phyloP scores from a whole-genome alignment of 2,888 invertebrate species.

The Thalpophila matura region DNA sequence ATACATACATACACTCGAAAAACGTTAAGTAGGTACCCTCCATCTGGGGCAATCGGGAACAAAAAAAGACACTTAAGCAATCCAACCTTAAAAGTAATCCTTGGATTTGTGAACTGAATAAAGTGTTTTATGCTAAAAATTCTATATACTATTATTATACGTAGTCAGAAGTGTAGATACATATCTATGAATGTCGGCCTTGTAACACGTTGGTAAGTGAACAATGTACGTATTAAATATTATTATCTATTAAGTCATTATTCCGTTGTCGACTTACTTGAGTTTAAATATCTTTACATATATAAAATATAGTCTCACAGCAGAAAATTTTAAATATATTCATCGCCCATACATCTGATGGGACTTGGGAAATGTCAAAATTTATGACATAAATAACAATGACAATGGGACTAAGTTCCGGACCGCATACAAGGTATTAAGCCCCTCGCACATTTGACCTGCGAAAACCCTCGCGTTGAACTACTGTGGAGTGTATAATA shows the following conservation, averaged over 20 bases:
- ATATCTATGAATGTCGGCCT: conserved; percentile 69
- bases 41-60: too few relatives aligned
- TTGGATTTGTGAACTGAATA: conserved; percentile 61
- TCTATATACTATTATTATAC: conserved; percentile 60
- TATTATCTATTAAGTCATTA: conserved; percentile 58
- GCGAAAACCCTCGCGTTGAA: too few relatives aligned
- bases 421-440: too few relatives aligned
- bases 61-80: conserved; percentile 45
- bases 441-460: too few relatives aligned
- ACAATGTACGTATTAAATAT: conserved; percentile 65
- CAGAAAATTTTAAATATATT: conserved; percentile 1
- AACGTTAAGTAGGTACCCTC: too few relatives aligned
- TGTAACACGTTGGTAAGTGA: conserved; percentile 59
- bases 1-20: too few relatives aligned
- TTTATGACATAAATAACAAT: too few relatives aligned
- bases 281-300: conserved; percentile 23
- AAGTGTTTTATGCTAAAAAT: conserved; percentile 52
- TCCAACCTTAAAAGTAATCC: conserved; percentile 58
- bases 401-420: too few relatives aligned
- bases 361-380: too few relatives aligned
- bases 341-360: too few relatives aligned
- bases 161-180: conserved; percentile 58
- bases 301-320: neutral
- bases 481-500: too few relatives aligned
- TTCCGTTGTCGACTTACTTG: conserved; percentile 49